These are phyloP conservation scores for Anomalospiza imberbis DNA, from an alignment of 2,797 vertebrate species.

Conservation along the genomic window DNA sequence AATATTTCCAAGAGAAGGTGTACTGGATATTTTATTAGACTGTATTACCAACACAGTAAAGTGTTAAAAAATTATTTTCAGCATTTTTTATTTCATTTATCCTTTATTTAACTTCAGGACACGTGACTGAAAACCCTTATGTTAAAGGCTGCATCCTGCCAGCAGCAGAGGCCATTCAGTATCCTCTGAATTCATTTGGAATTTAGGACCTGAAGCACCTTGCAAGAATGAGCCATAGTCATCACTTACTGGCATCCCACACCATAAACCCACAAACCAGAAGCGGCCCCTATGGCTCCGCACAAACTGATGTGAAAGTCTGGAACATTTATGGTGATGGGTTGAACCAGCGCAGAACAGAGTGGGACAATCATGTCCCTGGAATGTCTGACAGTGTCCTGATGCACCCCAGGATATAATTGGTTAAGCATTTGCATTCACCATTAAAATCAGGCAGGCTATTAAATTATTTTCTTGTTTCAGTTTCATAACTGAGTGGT, in stretches of 20 bases:
- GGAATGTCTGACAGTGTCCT: background rate
- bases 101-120: background rate
- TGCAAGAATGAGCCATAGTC: background rate
- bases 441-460: background rate
- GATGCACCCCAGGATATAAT: background rate
- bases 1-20: background rate
- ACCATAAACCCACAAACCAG: background rate
- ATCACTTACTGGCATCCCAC: background rate
- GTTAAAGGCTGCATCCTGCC: background rate
- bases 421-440: background rate
- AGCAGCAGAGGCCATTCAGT: background rate
- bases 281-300: background rate
- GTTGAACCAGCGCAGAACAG: background rate
- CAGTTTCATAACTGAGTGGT: background rate
- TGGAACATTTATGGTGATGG: background rate
- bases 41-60: background rate
- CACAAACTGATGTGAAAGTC: background rate
- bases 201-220: background rate
- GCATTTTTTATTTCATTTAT: background rate
- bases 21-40: background rate
- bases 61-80: background rate
- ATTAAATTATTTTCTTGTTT: background rate
- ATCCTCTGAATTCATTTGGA: background rate
- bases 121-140: accelerated
- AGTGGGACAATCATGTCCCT: accelerated